Base-by-base conservation (phyloP, 1,140 invertebrate species). In the Drosophila nannoptera region DNA sequence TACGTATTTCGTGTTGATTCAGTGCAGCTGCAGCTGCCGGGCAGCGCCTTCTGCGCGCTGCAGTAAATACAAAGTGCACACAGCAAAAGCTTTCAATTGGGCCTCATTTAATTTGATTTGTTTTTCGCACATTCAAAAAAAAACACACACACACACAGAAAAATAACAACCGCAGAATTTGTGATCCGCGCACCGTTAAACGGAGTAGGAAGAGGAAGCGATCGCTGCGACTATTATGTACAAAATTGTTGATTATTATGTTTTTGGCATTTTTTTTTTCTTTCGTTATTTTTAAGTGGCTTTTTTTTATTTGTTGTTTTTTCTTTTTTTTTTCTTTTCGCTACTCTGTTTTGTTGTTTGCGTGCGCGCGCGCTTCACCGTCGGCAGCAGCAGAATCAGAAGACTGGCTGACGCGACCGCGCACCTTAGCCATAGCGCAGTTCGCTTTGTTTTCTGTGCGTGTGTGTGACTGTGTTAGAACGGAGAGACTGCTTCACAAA, bases 361-460 rank as follows among this genome's bases (percentile, higher is more conserved):
- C 65, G 81, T 78, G 81, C 78, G 77, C 77, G 76, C 74, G 66
- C 65, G 78, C 65, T 65, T 82, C 73, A 77, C 81, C 61, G 76
- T 80, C 61, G 77, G 73, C 69, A 78, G 58, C 69, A 72, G 80
- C 80, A 83, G 76, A 83, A 83, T 76, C 80, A 84, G 81, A 84
- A 84, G 80, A 84, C 80, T 83, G 78, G 67, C 65, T 66, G 80
- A 76, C 80, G 77, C 73, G 73, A 67, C 60, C 74, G 74, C 80
- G 81, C 80, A 84, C 81, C 81, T 86, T 76, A 80, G 81, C 73
- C 69, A 46, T 64, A 78, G 76, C 80, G 80, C 80, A 86, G 69
- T 38, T 33, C 53, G 75, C 75, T 80, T 81, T 81, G 69, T 75
- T 64, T 72, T 61, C 49, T 53, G 38, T 46, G 71, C 45, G 68